These are phyloP conservation scores for Neodiprion pinetum DNA, from an alignment of 1,140 invertebrate genomes.

Conservation along the genomic window DNA sequence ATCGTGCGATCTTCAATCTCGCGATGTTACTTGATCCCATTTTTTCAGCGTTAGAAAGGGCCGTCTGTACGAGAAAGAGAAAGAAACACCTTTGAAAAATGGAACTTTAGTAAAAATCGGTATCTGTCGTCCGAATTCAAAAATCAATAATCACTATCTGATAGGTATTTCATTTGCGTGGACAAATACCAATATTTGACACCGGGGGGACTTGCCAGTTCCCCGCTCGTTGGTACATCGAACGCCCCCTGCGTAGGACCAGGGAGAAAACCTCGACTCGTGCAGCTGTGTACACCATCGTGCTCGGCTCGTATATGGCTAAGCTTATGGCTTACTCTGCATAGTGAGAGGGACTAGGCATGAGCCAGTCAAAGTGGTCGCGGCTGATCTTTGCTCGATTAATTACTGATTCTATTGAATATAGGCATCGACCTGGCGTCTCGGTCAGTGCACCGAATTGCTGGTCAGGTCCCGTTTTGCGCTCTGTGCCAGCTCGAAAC, in stretches of 20 bases:
- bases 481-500: too few relatives aligned
- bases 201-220: neutral
- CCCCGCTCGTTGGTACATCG: neutral
- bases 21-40: conserved; percentile 1
- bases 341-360: neutral
- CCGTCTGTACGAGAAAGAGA: neutral
- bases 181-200: neutral
- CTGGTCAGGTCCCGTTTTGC: too few relatives aligned
- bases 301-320: neutral
- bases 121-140: neutral
- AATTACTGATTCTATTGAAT: neutral
- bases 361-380: neutral
- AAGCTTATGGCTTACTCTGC: neutral
- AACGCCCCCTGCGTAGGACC: conserved; percentile 11
- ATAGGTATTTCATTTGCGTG: neutral
- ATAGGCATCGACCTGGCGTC: too few relatives aligned
- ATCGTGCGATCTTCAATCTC: conserved; percentile 1
- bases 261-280: conserved; percentile 39
- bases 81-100: too few relatives aligned
- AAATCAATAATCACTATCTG: conserved; percentile 6
- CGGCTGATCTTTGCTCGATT: neutral
- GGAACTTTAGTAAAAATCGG: too few relatives aligned
- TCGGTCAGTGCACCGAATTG: too few relatives aligned
- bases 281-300: conserved; percentile 55
- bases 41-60: neutral